Conservation (phyloP, 2,888 invertebrate genomes). For the Chaetoderma sp. region DNA sequence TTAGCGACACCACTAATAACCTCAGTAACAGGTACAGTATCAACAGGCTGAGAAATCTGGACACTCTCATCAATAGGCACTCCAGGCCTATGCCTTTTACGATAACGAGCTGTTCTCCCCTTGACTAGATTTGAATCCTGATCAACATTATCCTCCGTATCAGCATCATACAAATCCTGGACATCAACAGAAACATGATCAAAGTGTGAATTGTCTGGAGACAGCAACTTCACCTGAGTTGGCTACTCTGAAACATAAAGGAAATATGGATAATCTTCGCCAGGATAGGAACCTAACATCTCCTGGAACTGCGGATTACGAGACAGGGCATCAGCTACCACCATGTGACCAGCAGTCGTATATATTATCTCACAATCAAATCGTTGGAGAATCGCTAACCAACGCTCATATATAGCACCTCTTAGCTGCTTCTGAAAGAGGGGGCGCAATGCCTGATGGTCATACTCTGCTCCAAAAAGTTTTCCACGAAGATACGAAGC, state of each 20-base stretch:
- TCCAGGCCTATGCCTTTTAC: no score
- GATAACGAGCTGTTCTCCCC: no score
- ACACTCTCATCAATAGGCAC: no score
- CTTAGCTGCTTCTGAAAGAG: slow-evolving; percentile 22
- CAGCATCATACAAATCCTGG: slow-evolving; percentile 3
- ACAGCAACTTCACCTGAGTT: neutral
- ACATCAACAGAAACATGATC: neutral
- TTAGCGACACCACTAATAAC: no score
- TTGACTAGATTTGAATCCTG: no score
- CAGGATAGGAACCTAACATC: slow-evolving; percentile 8
- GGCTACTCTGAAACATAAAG: slow-evolving; percentile 2
- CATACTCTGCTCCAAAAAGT: neutral
- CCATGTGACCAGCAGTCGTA: slow-evolving; percentile 18
- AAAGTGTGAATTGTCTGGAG: neutral
- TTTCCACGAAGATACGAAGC: neutral
- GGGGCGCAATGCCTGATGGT: slow-evolving; percentile 10
- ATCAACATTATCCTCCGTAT: slow-evolving; percentile 10
- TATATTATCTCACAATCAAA: slow-evolving; percentile 22
- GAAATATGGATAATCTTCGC: slow-evolving; percentile 10
- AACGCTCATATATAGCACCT: slow-evolving; percentile 22
- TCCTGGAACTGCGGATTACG: slow-evolving; percentile 3
- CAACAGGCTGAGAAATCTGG: no score
- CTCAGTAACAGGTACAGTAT: no score
- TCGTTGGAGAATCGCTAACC: slow-evolving; percentile 18
- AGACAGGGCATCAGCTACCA: slow-evolving; percentile 18